phyloP scores from a whole-genome alignment of 2,113 vertebrate species.

The Asarcornis scutulata region DNA sequence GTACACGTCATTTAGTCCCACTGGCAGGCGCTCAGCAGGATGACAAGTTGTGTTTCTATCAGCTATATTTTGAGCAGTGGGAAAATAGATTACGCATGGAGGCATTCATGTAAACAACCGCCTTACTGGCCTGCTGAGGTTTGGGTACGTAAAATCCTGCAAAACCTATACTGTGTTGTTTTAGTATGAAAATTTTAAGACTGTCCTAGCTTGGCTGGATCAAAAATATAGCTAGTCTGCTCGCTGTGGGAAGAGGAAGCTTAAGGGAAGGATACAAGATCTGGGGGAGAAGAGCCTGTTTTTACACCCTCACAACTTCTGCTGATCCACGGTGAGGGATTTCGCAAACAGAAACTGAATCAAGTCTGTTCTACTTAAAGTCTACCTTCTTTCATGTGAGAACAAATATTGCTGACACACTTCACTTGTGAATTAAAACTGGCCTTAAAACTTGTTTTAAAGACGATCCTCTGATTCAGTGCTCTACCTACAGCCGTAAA shows the following conservation, averaged over 20 bases:
- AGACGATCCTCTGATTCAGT: not conserved
- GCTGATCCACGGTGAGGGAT: not conserved
- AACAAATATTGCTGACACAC: not conserved
- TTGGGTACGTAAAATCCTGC: not conserved
- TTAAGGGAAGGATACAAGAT: not conserved
- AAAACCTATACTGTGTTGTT: not conserved
- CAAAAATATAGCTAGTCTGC: not conserved
- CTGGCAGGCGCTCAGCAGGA: not conserved
- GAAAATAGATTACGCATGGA: not conserved
- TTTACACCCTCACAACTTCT: not conserved
- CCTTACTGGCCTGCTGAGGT: not conserved
- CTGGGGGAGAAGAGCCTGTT: not conserved
- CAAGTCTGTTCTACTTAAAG: not conserved
- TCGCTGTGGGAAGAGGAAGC: not conserved
- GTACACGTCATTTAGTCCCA: accelerated
- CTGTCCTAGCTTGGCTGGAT: not conserved
- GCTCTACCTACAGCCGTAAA: not conserved
- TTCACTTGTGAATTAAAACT: not conserved
- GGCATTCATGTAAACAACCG: not conserved
- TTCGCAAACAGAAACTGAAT: not conserved
- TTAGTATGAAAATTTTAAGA: not conserved
- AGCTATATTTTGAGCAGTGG: not conserved
- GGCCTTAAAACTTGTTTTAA: not conserved
- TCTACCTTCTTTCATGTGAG: not conserved
- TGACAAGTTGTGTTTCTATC: not conserved